phyloP scores from a whole-genome alignment of 2,797 vertebrate genomes.

The Pipistrellus pygmaeus region DNA sequence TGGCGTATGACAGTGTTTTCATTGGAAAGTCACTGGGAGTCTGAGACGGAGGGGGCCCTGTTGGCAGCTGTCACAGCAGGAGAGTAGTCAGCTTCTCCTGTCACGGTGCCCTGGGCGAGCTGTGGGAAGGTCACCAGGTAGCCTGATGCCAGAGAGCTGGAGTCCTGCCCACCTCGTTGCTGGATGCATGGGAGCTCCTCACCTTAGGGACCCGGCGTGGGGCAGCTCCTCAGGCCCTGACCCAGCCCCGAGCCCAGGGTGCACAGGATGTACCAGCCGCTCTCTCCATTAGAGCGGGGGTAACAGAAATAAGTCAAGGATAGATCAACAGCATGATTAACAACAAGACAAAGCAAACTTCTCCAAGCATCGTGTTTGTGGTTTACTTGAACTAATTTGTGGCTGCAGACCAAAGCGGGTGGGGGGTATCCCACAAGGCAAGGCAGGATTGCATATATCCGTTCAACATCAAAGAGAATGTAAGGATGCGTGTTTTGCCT shows the following conservation, averaged over 20 bases:
- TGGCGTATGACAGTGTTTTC: not conserved
- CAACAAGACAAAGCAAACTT: not conserved
- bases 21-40: not conserved
- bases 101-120: not conserved
- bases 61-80: not conserved
- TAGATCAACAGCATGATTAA: not conserved
- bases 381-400: constrained; percentile 57
- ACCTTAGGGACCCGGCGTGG: rapidly evolving
- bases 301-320: not conserved
- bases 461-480: constrained; percentile 68
- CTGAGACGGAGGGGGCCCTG: not conserved
- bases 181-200: not conserved
- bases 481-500: constrained; percentile 25
- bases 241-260: rapidly evolving
- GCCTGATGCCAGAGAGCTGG: not conserved
- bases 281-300: not conserved
- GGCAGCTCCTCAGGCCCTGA: not conserved
- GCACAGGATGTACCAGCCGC: rapidly evolving
- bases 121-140: not conserved
- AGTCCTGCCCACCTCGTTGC: not conserved
- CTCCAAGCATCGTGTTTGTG: not conserved
- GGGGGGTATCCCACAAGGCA: constrained; percentile 20
- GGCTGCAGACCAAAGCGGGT: constrained; percentile 54
- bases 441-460: constrained; percentile 56
- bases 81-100: not conserved